Conservation (phyloP, 1,140 invertebrate genomes). For the Lepidurus arcticus region DNA sequence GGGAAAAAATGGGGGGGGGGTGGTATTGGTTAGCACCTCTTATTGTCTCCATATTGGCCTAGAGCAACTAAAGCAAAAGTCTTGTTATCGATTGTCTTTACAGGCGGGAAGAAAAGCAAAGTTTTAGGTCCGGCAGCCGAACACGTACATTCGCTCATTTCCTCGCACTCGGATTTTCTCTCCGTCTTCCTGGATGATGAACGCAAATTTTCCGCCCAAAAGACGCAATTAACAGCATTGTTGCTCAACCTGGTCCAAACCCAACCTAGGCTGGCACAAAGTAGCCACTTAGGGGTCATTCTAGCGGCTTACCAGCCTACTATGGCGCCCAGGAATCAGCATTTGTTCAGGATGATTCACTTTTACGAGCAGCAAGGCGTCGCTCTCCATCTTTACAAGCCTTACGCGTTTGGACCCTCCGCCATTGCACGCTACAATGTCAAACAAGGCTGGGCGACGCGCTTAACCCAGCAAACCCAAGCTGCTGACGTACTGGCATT, state of each 20-base stretch:
- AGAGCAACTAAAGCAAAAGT: not conserved
- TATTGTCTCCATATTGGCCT: not conserved
- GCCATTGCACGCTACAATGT: constrained; percentile 68
- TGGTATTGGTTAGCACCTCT: not conserved
- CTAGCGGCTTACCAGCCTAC: constrained; percentile 27
- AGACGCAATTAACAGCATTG: constrained; percentile 24
- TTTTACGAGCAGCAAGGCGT: constrained; percentile 57
- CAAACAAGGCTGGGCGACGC: constrained; percentile 52
- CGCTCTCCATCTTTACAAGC: constrained; percentile 49
- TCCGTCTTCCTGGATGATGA: constrained; percentile 31
- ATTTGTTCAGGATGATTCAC: constrained; percentile 49
- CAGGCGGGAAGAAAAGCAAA: not conserved
- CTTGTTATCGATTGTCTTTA: not conserved
- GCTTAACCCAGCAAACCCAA: constrained; percentile 61
- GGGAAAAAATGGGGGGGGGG: too few species aligned
- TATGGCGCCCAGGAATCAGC: constrained; percentile 24
- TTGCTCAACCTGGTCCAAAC: constrained; percentile 14
- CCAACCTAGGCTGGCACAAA: constrained; percentile 28
- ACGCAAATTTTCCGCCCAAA: constrained; percentile 23
- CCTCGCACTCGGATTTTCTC: constrained; percentile 30
- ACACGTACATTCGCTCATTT: constrained; percentile 29
- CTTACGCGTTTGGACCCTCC: constrained; percentile 70
- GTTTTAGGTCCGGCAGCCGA: not conserved
- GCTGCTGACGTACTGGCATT: constrained; percentile 64
- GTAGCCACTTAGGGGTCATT: constrained; percentile 25